phyloP scores from a whole-genome alignment of 2,113 vertebrate species.

The Microtus ochrogaster region DNA sequence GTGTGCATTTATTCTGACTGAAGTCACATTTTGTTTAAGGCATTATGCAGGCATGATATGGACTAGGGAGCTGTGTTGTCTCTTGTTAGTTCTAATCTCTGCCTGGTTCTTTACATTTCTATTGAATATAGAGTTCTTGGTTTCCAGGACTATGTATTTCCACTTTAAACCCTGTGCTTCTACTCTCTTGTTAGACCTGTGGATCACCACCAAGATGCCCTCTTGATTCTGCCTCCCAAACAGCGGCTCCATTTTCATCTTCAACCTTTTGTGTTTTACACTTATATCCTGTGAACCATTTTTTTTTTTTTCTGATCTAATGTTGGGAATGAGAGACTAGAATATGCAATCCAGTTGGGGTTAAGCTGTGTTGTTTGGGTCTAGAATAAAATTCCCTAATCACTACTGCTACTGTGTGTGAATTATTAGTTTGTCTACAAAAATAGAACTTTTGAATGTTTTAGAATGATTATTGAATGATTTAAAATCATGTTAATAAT shows the following conservation, averaged over 20 bases:
- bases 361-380: not conserved
- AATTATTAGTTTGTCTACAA: not conserved
- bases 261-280: not conserved
- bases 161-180: not conserved
- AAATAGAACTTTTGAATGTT: constrained; percentile 18
- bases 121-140: not conserved
- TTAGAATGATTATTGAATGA: not conserved
- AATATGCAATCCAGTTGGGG: not conserved
- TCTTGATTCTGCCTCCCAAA: not conserved
- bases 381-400: not conserved
- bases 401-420: not conserved
- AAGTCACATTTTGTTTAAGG: not conserved
- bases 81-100: not conserved
- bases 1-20: not conserved
- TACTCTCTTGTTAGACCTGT: not conserved
- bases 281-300: not conserved
- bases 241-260: not conserved
- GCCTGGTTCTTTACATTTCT: not conserved
- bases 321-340: not conserved
- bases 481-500: not conserved
- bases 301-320: not conserved
- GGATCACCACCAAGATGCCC: not conserved
- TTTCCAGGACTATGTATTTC: not conserved
- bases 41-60: not conserved
- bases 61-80: not conserved